Conservation (phyloP, 2,888 invertebrate genomes). For the Poecilobothrus nobilitatus region DNA sequence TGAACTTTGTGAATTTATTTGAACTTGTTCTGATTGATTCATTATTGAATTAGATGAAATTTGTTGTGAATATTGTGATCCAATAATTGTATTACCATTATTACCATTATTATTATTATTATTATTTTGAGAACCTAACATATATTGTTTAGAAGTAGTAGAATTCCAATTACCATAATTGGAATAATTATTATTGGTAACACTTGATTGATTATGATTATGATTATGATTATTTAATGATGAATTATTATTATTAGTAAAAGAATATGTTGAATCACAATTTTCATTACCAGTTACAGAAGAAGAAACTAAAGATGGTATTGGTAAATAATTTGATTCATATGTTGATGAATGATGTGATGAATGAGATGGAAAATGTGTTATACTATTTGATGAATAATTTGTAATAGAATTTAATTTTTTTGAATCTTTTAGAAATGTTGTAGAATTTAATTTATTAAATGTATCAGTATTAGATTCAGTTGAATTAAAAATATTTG, state of each 20-base stretch:
- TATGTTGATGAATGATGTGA: neutral
- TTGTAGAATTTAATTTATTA: constrained; percentile 10
- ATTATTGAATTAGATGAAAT: neutral
- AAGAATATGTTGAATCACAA: no score
- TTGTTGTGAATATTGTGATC: neutral
- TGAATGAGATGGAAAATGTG: neutral
- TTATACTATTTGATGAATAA: constrained; percentile 7
- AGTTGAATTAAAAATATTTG: neutral
- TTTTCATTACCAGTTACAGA: no score
- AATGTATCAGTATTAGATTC: neutral
- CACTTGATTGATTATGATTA: no score
- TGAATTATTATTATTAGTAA: no score
- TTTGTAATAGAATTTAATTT: neutral
- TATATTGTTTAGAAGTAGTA: no score
- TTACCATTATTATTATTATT: no score
- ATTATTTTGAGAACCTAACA: no score
- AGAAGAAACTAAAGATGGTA: neutral
- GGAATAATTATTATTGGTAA: no score
- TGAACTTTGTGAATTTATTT: constrained; percentile 10
- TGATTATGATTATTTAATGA: no score
- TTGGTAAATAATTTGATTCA: neutral
- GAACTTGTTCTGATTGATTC: constrained; percentile 9
- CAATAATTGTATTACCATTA: no score
- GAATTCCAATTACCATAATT: no score
- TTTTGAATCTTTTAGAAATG: constrained; percentile 8